These are phyloP conservation scores for Crossaster papposus DNA, from an alignment of 53 echinoderm and acorn worm species.

Conservation along the genomic window DNA sequence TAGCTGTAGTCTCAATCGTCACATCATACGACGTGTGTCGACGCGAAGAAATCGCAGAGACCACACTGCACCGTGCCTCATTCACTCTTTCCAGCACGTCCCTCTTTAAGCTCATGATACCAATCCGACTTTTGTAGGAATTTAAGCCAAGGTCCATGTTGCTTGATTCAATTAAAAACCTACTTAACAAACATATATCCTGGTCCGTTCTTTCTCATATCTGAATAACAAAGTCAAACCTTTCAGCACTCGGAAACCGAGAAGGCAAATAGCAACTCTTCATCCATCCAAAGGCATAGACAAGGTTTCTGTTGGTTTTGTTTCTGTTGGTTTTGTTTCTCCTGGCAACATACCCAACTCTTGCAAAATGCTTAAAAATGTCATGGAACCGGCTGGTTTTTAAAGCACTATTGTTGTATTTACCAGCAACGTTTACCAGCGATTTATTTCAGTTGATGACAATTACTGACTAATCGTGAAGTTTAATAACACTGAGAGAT, in stretches of 20 bases:
- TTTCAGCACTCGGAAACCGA: neutral
- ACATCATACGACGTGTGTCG: conserved; percentile 35
- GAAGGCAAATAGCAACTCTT: conserved; percentile 23
- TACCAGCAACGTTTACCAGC: neutral
- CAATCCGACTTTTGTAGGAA: neutral
- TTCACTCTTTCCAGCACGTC: neutral
- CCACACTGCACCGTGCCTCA: neutral
- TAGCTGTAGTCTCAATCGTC: neutral
- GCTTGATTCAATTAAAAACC: neutral
- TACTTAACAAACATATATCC: neutral
- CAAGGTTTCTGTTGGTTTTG: too few species aligned
- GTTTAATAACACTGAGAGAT: neutral
- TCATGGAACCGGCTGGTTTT: neutral
- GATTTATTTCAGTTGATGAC: neutral
- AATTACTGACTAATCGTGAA: neutral
- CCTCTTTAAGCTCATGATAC: conserved; percentile 12
- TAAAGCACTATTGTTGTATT: neutral
- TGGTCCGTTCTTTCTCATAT: conserved; percentile 12
- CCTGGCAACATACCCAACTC: too few species aligned
- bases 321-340: too few species aligned
- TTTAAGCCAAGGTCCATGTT: conserved; percentile 1
- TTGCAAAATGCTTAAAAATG: too few species aligned
- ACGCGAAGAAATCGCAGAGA: neutral
- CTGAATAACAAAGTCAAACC: neutral
- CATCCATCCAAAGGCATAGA: neutral